phyloP scores from a whole-genome alignment of 2,888 invertebrate genomes.

The Acanthacorydalis orientalis region DNA sequence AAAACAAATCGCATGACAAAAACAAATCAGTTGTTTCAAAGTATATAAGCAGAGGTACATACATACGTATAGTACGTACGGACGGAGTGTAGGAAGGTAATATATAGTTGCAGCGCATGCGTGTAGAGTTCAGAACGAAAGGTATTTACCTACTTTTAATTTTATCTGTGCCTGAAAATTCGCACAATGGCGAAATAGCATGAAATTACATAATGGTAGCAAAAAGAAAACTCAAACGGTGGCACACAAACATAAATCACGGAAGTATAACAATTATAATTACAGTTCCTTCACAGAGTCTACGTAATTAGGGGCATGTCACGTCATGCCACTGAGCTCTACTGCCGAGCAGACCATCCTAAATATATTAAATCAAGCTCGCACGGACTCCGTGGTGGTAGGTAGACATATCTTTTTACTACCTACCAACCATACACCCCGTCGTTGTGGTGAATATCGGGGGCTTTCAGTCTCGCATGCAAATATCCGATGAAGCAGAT shows the following conservation, averaged over 20 bases:
- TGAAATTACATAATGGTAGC: slow-evolving; percentile 1
- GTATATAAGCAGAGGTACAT: no score
- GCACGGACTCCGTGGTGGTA: no score
- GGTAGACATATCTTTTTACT: no score
- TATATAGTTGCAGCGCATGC: no score
- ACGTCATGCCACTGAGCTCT: neutral
- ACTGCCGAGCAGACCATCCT: neutral
- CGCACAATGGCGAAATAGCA: slow-evolving; percentile 3
- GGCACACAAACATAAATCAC: slow-evolving; percentile 14
- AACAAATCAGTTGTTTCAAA: no score
- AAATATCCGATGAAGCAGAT: no score
- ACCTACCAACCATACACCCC: no score
- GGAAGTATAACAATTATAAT: slow-evolving; percentile 10
- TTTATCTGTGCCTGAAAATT: neutral
- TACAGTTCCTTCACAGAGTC: slow-evolving; percentile 1
- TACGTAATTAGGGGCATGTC: slow-evolving; percentile 3
- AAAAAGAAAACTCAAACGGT: slow-evolving; percentile 1
- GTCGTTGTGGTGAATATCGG: no score
- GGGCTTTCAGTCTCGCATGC: no score
- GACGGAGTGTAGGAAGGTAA: no score
- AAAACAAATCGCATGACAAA: no score
- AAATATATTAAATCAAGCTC: neutral
- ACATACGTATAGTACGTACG: no score
- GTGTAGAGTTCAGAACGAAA: neutral
- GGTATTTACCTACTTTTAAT: neutral